These are phyloP conservation scores for Cirrhinus mrigala DNA, from an alignment of 2,797 vertebrate genomes.

Conservation along the genomic window DNA sequence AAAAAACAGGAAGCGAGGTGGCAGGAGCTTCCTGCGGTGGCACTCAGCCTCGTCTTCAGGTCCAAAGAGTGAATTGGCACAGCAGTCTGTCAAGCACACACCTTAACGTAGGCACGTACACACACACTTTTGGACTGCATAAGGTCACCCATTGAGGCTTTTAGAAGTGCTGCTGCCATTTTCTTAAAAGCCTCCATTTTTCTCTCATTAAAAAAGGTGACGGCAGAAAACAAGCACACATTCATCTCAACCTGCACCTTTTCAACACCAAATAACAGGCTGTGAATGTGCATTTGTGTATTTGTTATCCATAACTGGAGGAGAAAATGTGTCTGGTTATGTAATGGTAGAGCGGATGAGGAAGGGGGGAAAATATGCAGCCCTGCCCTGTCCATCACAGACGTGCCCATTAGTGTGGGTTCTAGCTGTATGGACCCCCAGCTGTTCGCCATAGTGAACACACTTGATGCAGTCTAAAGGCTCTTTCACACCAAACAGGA, in stretches of 20 bases:
- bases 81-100: background rate
- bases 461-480: background rate
- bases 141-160: conserved; percentile 40
- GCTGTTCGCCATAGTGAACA: background rate
- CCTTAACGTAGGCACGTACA: background rate
- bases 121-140: conserved; percentile 7
- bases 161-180: conserved; percentile 38
- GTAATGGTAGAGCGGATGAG: background rate
- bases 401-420: background rate
- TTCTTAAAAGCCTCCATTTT: conserved; percentile 49
- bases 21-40: conserved; percentile 41
- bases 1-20: conserved; percentile 41
- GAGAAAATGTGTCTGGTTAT: background rate
- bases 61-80: conserved; percentile 10
- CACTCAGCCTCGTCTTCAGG: background rate
- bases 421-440: conserved; percentile 3
- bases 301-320: conserved; percentile 10
- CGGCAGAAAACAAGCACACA: background rate
- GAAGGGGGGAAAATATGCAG: background rate
- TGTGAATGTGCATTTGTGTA: conserved; percentile 17
- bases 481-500: background rate
- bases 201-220: conserved; percentile 38
- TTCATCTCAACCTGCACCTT: conserved; percentile 27
- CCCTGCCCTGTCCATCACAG: conserved; percentile 3
- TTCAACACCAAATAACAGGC: conserved; percentile 24